Conservation (phyloP, 2,888 invertebrate species). For the Plusia festucae region DNA sequence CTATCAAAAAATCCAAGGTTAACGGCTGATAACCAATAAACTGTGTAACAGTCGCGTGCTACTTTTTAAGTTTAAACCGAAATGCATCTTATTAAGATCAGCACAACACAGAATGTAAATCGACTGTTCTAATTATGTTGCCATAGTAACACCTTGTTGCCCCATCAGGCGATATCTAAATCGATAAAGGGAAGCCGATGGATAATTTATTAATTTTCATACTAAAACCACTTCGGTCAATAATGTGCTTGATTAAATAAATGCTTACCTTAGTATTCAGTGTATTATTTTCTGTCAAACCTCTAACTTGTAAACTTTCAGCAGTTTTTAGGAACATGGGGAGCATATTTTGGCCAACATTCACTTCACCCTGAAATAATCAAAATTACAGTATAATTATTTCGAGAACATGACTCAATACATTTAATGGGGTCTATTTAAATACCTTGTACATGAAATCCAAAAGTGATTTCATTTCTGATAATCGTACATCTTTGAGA, state of each 20-base stretch:
- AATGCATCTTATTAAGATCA: constrained; percentile 18
- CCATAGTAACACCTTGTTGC: not conserved
- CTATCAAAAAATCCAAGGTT: constrained; percentile 42
- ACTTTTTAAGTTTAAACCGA: constrained; percentile 18
- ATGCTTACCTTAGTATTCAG: constrained; percentile 87
- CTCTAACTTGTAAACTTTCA: constrained; percentile 96
- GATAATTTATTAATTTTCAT: constrained; percentile 2
- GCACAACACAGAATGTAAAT: not conserved
- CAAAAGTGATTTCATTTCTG: constrained; percentile 96
- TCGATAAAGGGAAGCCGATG: constrained; percentile 2
- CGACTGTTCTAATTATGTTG: not conserved
- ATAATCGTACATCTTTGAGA: constrained; percentile 96
- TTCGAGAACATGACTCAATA: constrained; percentile 9
- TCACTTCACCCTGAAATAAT: constrained; percentile 92
- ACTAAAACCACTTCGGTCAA: not conserved
- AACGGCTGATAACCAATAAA: constrained; percentile 31
- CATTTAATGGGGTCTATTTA: constrained; percentile 10
- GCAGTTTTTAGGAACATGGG: constrained; percentile 97
- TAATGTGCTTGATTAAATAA: not conserved
- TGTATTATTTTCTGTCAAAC: constrained; percentile 95
- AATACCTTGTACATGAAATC: constrained; percentile 97
- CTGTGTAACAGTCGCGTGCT: constrained; percentile 28
- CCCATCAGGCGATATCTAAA: not conserved
- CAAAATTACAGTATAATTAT: constrained; percentile 21
- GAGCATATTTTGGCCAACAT: constrained; percentile 97